Evolutionary conservation across 2,888 invertebrate genomes (phyloP), one percentile per base, ranked within the genome.

Genomic region (Ecdyonurus torrentis): DNA sequence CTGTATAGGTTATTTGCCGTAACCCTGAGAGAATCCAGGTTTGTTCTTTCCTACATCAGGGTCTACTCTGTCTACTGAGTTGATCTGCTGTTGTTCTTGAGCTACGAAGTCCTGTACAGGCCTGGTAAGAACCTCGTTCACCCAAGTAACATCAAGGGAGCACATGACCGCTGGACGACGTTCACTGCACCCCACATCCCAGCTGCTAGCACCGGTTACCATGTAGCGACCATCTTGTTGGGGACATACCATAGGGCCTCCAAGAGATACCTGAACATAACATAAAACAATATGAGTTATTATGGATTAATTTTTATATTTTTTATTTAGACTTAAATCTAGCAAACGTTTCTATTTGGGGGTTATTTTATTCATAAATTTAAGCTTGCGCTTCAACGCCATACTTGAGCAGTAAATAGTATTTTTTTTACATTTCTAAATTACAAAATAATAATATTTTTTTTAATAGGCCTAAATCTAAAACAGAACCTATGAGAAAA

Each of bases 211-310:
- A 63, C 90, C 91, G 69, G 84, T 79, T 23, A 91, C 77, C 5
- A 83, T 82, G 71, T 83, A 87, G 66, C 79, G 80, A 18, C 83
- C 85, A 66, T 85, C 81, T 1, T 83, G 84, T 10, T 80, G 81
- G 15, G 85, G 83, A 72, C 91, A 91, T 3, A 89, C 89, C 60
- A 91, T 75, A 0, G 90, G 91, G 67, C 89, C 87, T 60, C 91
- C 91, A 62, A 83, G 80, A 71, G 91, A 91, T 5, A 78, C 70
- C 73, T 72, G 66, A 10, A 65, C 61, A 50, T 58, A 64, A 63
- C n/a, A 23, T 25, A 20, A 24, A 1, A 25, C 52, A 25, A 61
- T 61, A 37, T 25, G 19, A 25, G 24, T 52, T 50, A 7, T 2
- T 59, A 20, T 37, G 20, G 55, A 5, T 1, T 23, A 22, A 19